Evolutionary conservation across 2,888 invertebrate genomes (phyloP).

Genomic region (Nesidiocoris tenuis): DNA sequence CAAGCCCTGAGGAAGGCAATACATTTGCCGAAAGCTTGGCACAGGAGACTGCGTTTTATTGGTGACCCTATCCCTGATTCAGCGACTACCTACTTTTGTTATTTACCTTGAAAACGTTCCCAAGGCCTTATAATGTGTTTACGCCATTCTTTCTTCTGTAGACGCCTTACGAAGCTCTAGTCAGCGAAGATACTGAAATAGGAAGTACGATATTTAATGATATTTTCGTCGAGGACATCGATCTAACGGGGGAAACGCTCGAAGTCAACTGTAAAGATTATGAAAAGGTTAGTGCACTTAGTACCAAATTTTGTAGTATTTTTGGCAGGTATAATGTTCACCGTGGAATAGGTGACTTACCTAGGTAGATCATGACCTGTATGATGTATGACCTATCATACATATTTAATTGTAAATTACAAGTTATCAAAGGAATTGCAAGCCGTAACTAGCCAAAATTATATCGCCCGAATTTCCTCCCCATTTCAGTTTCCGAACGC

Average conservation of each 20-base stretch:
- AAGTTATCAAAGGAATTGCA: no score
- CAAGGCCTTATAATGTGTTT: conserved; percentile 22
- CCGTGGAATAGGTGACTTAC: no score
- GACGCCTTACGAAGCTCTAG: conserved; percentile 77
- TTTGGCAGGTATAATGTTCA: background rate
- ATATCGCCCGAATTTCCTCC: no score
- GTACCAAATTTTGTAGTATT: conserved; percentile 52
- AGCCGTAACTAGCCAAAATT: no score
- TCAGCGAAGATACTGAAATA: conserved; percentile 72
- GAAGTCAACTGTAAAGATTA: conserved; percentile 67
- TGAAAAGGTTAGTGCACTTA: conserved; percentile 57
- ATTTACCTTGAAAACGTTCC: no score
- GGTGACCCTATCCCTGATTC: no score
- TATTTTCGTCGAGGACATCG: conserved; percentile 75
- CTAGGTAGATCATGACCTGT: no score
- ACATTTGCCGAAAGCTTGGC: no score
- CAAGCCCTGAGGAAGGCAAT: no score
- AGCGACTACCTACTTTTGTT: background rate
- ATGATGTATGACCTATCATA: no score
- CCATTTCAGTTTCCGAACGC: conserved; percentile 65
- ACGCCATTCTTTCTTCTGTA: conserved; percentile 53
- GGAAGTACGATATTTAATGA: conserved; percentile 71
- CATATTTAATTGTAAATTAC: no score
- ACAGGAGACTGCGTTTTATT: no score
- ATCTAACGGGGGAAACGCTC: conserved; percentile 76